These are phyloP conservation scores for Vidua macroura DNA, from an alignment of 2,113 vertebrate genomes.

Conservation along the genomic window DNA sequence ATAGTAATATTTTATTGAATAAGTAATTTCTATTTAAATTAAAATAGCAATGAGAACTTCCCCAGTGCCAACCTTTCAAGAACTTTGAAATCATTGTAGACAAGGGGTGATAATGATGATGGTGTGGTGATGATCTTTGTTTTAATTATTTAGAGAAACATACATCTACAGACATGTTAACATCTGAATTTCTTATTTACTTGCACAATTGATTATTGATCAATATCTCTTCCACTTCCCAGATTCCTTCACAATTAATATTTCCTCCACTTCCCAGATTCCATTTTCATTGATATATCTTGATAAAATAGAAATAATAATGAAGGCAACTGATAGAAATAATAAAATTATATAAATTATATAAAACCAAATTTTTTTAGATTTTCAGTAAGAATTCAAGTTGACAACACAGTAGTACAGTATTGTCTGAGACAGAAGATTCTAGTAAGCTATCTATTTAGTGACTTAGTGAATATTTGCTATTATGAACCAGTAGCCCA, in stretches of 20 bases:
- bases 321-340: slow-evolving; percentile 1
- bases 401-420: background rate
- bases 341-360: background rate
- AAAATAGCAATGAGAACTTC: background rate
- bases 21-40: background rate
- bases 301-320: background rate
- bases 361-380: background rate
- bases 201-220: background rate
- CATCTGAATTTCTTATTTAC: background rate
- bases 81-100: background rate
- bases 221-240: background rate
- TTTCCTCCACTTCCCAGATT: background rate
- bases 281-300: background rate
- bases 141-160: background rate
- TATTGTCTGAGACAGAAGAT: background rate
- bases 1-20: background rate
- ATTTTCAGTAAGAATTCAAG: background rate
- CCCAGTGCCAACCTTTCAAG: background rate
- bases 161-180: background rate
- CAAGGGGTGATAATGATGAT: background rate
- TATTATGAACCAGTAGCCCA: background rate
- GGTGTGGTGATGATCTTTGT: background rate
- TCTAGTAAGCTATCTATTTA: slow-evolving; percentile 7
- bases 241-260: background rate
- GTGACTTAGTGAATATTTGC: background rate